Evolutionary conservation across 2,888 invertebrate genomes (phyloP).

Genomic region (Chorisops tibialis): DNA sequence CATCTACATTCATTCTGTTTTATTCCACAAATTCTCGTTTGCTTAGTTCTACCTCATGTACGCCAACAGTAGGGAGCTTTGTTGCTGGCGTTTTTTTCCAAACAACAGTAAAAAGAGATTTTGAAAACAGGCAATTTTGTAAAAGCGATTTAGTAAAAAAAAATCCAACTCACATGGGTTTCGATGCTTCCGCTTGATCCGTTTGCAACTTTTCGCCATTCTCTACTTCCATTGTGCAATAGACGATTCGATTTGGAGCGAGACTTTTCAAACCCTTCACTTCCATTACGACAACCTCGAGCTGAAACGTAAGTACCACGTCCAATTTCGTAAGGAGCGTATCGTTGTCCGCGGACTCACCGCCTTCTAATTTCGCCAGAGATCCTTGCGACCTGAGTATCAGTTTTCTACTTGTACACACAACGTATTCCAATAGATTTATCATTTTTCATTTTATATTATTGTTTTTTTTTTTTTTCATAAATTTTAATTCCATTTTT

Average conservation of each 20-base stretch:
- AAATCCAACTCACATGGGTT: conserved; percentile 86
- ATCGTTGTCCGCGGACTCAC: conserved; percentile 93
- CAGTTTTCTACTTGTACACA: conserved; percentile 45
- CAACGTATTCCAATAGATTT: conserved; percentile 43
- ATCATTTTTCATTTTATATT: background rate
- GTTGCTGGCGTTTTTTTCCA: background rate
- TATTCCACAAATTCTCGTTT: too few species aligned
- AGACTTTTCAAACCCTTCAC: conserved; percentile 96
- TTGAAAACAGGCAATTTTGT: background rate
- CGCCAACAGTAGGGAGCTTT: background rate
- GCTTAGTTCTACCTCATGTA: too few species aligned
- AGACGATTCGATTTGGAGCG: conserved; percentile 95
- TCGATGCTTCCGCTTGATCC: conserved; percentile 98
- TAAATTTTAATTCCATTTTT: background rate
- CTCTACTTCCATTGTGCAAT: conserved; percentile 99
- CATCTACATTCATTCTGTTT: too few species aligned
- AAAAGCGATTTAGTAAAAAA: background rate
- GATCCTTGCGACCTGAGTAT: conserved; percentile 82
- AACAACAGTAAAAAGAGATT: background rate
- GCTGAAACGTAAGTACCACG: conserved; percentile 93
- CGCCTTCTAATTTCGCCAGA: conserved; percentile 86
- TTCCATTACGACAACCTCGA: conserved; percentile 99
- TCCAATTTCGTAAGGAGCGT: conserved; percentile 96
- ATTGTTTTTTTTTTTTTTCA: conserved; percentile 1
- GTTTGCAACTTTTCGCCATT: conserved; percentile 98